Conservation (phyloP, 2,797 vertebrate genomes). For the Falco berigora region DNA sequence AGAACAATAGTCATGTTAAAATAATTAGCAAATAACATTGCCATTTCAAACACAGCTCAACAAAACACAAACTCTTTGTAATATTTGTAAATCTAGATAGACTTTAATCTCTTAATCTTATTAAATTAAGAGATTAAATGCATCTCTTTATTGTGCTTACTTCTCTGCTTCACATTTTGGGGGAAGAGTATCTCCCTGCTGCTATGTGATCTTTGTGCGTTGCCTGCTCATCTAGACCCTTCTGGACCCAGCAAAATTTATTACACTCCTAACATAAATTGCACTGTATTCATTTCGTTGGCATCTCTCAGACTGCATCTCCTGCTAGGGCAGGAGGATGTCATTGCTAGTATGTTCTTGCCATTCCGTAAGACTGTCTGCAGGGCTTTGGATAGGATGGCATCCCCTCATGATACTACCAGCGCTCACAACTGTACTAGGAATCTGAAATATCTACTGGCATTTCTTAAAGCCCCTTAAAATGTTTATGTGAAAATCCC, state of each 20-base stretch:
- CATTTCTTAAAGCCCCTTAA: not conserved
- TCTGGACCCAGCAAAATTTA: not conserved
- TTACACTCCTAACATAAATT: not conserved
- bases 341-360: not conserved
- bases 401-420: accelerated
- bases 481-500: not conserved
- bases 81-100: not conserved
- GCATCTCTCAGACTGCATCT: not conserved
- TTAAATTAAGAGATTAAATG: not conserved
- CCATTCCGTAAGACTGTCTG: not conserved
- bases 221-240: not conserved
- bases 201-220: not conserved
- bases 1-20: not conserved
- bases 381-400: not conserved
- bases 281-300: not conserved
- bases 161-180: not conserved
- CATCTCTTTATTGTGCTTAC: not conserved
- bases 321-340: not conserved
- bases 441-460: not conserved
- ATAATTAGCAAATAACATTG: not conserved
- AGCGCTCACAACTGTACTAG: not conserved
- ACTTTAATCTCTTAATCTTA: not conserved
- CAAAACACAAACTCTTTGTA: not conserved
- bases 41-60: not conserved
- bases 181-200: not conserved